Base-by-base conservation (phyloP, 2,797 vertebrate genomes). In the Rallus crepitans region DNA sequence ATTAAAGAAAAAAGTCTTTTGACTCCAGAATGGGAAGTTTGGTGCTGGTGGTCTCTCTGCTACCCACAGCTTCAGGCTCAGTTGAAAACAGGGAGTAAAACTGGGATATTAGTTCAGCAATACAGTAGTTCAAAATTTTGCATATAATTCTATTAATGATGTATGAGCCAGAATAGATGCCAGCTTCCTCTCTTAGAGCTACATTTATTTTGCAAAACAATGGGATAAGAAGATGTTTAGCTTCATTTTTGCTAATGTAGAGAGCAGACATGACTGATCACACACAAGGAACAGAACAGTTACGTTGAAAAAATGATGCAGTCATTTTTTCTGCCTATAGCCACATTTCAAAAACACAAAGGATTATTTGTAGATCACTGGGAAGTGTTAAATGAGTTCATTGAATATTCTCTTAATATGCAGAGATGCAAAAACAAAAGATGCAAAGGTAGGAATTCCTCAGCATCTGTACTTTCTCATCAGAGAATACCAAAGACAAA, bases 321-420 rank as follows among this genome's bases (percentile, higher is more conserved):
- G 82, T 91, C 85, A 81, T 94, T 95, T 96, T 96, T 94, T 94
- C 80, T 96, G 95, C 95, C 95, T 57, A 65, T 96, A 95, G 93
- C 91, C 70, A 87, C 70, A 50, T 95, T 94, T 95, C 94, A 94
- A 9, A 97, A 94, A 15, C 94, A 97, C 92, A 97, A 95, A 96
- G 91, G 87, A 96, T 96, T 97, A 93, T 96, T 97, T 96, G 95
- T 96, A 97, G 90, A 96, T 97, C 82, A 85, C 85, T 94, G 87
- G 50, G 53, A 97, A 97, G 95, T 97, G 82, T 97, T 96, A 97
- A 97, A 96, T 94, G 78, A 94, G 56, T 96, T 97, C 93, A 96
- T 72, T 95, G 95, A 97, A 91, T 96, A 97, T 96, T 94, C 94
- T 81, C 80, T 96, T 97, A 95, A 93, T 95, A 94, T 77, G 87